These are phyloP conservation scores for Hydropsyche tenuis DNA, from an alignment of 1,140 invertebrate species.

Conservation along the genomic window DNA sequence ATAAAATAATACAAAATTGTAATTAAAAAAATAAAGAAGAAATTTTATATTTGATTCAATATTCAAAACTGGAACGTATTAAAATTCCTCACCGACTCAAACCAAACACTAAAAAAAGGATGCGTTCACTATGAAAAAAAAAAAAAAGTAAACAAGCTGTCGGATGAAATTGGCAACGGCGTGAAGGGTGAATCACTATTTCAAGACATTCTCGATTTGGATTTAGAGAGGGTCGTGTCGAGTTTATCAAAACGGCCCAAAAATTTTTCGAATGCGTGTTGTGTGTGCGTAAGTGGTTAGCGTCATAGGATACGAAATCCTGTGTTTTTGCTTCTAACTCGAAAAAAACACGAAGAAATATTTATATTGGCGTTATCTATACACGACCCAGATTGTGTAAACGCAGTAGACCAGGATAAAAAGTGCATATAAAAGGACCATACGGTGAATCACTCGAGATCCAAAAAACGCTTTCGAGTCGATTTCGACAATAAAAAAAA, in stretches of 20 bases:
- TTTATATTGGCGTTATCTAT: conserved; percentile 24
- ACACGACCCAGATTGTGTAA: conserved; percentile 28
- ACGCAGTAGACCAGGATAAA: conserved; percentile 19
- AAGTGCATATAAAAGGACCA: conserved; percentile 22
- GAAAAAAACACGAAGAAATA: conserved; percentile 1
- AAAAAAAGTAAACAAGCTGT: conserved; percentile 2
- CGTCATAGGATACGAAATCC: not conserved
- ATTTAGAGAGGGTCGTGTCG: not conserved
- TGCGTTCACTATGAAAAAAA: not conserved
- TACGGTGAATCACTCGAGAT: conserved; percentile 21
- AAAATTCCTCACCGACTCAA: too few species aligned
- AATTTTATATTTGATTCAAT: too few species aligned
- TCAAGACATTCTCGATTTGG: conserved; percentile 16
- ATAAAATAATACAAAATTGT: not conserved
- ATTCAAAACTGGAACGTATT: too few species aligned
- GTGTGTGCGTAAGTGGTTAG: conserved; percentile 13
- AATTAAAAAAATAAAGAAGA: conserved; percentile 6
- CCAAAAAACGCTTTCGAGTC: not conserved
- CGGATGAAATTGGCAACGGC: conserved; percentile 1
- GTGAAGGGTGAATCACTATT: conserved; percentile 29
- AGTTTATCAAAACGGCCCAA: not conserved
- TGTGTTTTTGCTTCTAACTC: conserved; percentile 6
- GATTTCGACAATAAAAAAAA: too few species aligned
- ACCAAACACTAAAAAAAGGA: too few species aligned
- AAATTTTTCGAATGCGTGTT: not conserved